These are phyloP conservation scores for Clarias magur DNA, from an alignment of 2,113 vertebrate species.

Conservation along the genomic window DNA sequence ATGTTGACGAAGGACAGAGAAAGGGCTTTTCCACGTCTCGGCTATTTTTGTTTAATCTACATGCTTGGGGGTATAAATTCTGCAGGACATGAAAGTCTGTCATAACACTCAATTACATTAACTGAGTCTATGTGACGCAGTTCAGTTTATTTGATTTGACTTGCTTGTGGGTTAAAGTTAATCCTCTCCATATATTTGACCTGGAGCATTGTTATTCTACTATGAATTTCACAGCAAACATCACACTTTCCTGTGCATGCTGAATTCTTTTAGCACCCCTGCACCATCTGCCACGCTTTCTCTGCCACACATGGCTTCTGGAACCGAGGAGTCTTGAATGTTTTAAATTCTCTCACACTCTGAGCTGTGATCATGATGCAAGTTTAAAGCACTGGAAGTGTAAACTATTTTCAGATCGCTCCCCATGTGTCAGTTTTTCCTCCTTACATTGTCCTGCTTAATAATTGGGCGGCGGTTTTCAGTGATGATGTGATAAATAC, in stretches of 20 bases:
- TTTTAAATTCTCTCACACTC: background rate
- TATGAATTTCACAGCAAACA: conserved; percentile 45
- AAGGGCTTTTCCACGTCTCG: background rate
- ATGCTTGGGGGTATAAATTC: conserved; percentile 24
- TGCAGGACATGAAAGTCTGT: conserved; percentile 43
- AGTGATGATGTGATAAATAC: conserved; percentile 42
- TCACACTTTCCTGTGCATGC: conserved; percentile 15
- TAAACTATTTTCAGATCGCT: conserved; percentile 2
- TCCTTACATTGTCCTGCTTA: background rate
- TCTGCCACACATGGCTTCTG: background rate
- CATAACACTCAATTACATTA: conserved; percentile 42
- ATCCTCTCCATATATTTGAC: conserved; percentile 49
- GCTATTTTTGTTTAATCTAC: conserved; percentile 34
- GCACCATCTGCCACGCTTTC: background rate
- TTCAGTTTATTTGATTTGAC: conserved; percentile 46
- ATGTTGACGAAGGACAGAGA: background rate
- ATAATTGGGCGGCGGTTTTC: conserved; percentile 10
- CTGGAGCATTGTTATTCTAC: conserved; percentile 42
- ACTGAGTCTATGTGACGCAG: conserved; percentile 20
- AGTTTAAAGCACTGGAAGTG: conserved; percentile 40
- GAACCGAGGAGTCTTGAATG: background rate
- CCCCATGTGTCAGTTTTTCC: background rate
- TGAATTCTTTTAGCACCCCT: conserved; percentile 25
- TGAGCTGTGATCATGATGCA: background rate
- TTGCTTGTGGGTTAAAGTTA: conserved; percentile 44